These are phyloP conservation scores for Psephotus haematonotus DNA, from an alignment of 2,113 vertebrate genomes.

Conservation along the genomic window DNA sequence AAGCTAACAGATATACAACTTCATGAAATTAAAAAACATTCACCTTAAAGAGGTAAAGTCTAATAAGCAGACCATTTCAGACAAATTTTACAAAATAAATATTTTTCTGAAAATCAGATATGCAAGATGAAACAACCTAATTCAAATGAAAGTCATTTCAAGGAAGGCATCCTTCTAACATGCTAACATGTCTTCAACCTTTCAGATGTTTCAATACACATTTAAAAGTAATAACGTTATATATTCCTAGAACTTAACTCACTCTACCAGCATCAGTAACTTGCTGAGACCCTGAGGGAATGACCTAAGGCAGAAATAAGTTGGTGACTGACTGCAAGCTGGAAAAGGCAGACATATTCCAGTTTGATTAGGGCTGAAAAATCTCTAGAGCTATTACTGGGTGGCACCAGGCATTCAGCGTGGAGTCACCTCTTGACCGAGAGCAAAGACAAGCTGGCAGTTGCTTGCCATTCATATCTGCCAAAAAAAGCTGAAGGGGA, in stretches of 20 bases:
- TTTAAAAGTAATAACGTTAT: neutral
- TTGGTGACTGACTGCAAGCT: constrained; percentile 42
- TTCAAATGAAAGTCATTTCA: neutral
- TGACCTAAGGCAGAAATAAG: constrained; percentile 21
- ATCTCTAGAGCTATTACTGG: constrained; percentile 42
- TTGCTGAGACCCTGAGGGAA: constrained; percentile 18
- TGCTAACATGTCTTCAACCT: neutral
- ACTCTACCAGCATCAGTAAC: neutral
- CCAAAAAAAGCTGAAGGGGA: constrained; percentile 16
- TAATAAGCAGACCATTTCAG: neutral
- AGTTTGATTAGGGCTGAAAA: constrained; percentile 44
- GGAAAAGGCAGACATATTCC: constrained; percentile 21
- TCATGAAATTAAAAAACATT: neutral
- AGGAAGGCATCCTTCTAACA: neutral
- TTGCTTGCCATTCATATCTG: constrained; percentile 32
- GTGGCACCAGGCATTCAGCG: constrained; percentile 36
- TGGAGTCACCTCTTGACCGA: constrained; percentile 47
- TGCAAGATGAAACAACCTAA: neutral
- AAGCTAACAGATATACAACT: neutral
- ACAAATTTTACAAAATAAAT: neutral
- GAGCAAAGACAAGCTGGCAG: constrained; percentile 40
- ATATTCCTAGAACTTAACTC: constrained; percentile 11
- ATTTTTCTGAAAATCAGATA: neutral
- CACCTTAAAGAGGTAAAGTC: neutral
- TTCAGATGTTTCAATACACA: neutral